Conservation (phyloP, 2,113 vertebrate species). For the Chloroceryle aenea region DNA sequence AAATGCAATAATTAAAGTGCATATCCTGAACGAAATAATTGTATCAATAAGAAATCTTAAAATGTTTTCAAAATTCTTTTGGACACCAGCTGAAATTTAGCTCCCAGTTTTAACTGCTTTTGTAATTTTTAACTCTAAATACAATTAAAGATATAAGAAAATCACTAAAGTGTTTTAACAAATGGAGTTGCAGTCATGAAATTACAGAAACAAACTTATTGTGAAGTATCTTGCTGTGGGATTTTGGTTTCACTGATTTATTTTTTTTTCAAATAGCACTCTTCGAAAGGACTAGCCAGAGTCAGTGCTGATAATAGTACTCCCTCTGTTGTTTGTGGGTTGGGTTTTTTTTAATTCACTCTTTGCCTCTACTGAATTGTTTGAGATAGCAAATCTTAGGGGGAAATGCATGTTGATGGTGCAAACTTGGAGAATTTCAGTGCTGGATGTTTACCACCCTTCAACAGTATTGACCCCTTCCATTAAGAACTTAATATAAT, state of each 20-base stretch:
- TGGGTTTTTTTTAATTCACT: neutral
- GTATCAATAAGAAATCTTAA: neutral
- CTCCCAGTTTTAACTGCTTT: neutral
- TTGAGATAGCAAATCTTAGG: neutral
- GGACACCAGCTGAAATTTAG: neutral
- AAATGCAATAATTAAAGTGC: neutral
- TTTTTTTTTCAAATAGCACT: neutral
- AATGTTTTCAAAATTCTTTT: neutral
- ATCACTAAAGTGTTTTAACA: neutral
- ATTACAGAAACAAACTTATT: neutral
- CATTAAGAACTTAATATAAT: neutral
- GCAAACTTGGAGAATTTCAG: neutral
- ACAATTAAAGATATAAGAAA: neutral
- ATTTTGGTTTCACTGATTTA: no score
- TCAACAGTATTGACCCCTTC: neutral
- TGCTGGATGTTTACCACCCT: neutral
- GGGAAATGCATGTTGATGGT: neutral
- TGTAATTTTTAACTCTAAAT: neutral
- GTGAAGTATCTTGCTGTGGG: neutral
- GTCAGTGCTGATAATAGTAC: neutral
- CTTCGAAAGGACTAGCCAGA: neutral
- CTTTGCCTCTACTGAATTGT: neutral
- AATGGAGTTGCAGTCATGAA: neutral
- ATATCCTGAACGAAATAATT: neutral
- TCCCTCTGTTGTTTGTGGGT: no score